These are phyloP conservation scores for Hystrix cristata DNA, from an alignment of 2,113 vertebrate species.

Conservation along the genomic window DNA sequence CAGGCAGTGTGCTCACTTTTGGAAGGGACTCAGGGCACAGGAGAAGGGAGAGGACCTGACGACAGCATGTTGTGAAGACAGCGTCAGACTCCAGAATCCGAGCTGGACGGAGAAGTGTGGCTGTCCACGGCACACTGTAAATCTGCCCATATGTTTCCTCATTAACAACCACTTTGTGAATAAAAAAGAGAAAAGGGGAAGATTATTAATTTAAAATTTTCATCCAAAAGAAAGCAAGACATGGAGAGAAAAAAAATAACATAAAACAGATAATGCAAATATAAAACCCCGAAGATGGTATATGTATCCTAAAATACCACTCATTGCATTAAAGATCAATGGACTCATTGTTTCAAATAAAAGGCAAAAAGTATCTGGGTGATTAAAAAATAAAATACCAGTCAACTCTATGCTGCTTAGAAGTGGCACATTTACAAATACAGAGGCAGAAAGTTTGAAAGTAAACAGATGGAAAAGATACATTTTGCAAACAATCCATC, in stretches of 20 bases:
- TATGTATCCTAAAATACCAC: background rate
- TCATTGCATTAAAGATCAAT: background rate
- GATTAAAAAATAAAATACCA: background rate
- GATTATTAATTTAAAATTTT: background rate
- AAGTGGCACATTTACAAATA: rapidly evolving
- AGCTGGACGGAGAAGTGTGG: background rate
- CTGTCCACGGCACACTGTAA: background rate
- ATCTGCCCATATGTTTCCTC: background rate
- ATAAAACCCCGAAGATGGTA: background rate
- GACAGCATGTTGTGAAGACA: background rate
- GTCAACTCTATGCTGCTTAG: background rate
- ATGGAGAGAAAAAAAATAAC: background rate
- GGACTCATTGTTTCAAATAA: background rate
- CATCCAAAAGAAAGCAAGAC: background rate
- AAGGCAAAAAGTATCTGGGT: background rate
- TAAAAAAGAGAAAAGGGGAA: background rate
- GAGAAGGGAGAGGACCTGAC: background rate
- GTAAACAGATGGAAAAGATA: too few species aligned
- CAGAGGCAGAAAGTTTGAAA: background rate
- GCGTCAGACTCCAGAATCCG: background rate
- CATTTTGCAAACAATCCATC: background rate
- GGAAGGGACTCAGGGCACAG: background rate
- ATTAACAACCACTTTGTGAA: conserved; percentile 36
- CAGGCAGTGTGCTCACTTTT: background rate
- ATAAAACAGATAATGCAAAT: background rate